phyloP scores from a whole-genome alignment of 2,888 invertebrate genomes.

The Cephonodes hylas region DNA sequence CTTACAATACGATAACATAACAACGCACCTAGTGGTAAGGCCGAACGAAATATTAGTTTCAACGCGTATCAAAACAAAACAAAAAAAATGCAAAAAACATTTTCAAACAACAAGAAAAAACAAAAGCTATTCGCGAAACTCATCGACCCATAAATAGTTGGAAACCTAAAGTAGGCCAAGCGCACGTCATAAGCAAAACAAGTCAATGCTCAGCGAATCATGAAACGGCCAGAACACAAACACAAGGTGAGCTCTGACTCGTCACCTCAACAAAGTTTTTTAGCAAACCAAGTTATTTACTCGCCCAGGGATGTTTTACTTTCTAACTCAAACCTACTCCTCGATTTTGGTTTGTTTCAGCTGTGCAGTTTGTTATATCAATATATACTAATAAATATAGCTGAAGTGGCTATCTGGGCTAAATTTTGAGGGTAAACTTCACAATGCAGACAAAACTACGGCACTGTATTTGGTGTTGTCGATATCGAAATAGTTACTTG shows the following conservation, averaged over 20 bases:
- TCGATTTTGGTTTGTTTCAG: not conserved
- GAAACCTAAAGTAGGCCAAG: not conserved
- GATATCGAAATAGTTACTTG: too few species aligned
- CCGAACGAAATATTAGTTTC: not conserved
- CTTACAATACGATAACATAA: too few species aligned
- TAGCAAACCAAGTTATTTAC: slow-evolving; percentile 5
- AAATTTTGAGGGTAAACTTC: too few species aligned
- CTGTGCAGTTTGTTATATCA: not conserved
- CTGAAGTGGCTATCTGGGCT: too few species aligned
- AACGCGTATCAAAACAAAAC: not conserved
- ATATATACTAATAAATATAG: too few species aligned
- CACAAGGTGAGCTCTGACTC: not conserved
- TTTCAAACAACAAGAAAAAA: not conserved
- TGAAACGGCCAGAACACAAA: not conserved
- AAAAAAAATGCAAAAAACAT: not conserved
- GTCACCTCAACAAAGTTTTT: slow-evolving; percentile 8
- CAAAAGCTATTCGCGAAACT: not conserved
- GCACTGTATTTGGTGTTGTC: too few species aligned
- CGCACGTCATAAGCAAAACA: slow-evolving; percentile 6
- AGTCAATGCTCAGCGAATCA: slow-evolving; percentile 3
- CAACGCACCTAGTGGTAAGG: not conserved
- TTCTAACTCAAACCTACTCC: not conserved
- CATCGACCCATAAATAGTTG: not conserved
- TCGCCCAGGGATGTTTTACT: not conserved
- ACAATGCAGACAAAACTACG: too few species aligned